Evolutionary conservation across 2,797 vertebrate genomes (phyloP).

Genomic region (Coregonus sp.): DNA sequence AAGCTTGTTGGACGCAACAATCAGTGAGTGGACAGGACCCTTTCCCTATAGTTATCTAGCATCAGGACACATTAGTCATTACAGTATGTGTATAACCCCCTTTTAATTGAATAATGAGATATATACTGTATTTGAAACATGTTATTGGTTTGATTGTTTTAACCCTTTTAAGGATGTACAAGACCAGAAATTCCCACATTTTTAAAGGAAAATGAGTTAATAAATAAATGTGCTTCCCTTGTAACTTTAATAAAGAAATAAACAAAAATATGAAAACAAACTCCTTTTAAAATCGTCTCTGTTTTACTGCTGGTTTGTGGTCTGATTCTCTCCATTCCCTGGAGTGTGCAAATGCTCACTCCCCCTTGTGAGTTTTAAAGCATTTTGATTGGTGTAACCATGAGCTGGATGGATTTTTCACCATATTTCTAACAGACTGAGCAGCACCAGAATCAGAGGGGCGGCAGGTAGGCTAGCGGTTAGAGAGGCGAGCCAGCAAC

Average conservation of each 20-base stretch:
- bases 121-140: constrained; percentile 59
- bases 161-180: constrained; percentile 49
- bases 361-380: background rate
- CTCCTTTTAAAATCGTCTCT: background rate
- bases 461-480: too few species aligned
- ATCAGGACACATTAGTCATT: constrained; percentile 37
- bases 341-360: background rate
- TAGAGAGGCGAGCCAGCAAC: too few species aligned
- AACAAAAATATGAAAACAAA: constrained; percentile 24
- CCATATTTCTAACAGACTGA: background rate
- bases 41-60: constrained; percentile 26
- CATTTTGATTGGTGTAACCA: background rate
- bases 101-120: constrained; percentile 42
- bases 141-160: constrained; percentile 62
- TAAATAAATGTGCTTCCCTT: constrained; percentile 76
- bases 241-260: constrained; percentile 62
- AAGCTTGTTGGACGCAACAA: constrained; percentile 21
- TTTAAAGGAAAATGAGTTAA: constrained; percentile 59
- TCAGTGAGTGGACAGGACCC: too few species aligned
- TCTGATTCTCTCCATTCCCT: background rate
- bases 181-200: constrained; percentile 47
- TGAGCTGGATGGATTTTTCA: too few species aligned
- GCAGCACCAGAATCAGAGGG: background rate
- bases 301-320: background rate
- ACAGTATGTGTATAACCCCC: constrained; percentile 17